Evolutionary conservation across 1,140 invertebrate genomes (phyloP).

Genomic region (Eriocheir sinensis): DNA sequence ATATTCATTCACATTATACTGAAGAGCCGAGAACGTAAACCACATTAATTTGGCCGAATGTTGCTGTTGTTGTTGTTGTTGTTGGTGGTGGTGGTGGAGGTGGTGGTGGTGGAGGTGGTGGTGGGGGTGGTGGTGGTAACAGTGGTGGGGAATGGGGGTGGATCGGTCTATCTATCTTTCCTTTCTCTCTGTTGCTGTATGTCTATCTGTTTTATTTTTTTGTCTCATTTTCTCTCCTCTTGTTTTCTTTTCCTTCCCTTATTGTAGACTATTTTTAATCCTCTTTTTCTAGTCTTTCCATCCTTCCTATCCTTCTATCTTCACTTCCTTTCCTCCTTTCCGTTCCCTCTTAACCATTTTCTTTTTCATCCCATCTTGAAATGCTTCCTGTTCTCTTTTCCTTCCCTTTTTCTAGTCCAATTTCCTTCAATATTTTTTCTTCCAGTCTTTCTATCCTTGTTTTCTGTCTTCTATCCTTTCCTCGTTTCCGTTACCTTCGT

Average conservation of each 20-base stretch:
- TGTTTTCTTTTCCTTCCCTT: too few relatives aligned
- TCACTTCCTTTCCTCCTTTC: conserved; percentile 8
- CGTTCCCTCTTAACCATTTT: not conserved
- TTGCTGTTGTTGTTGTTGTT: not conserved
- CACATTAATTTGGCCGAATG: not conserved
- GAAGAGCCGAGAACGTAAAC: not conserved
- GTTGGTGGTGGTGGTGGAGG: not conserved
- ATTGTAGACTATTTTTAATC: too few relatives aligned
- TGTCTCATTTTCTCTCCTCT: not conserved
- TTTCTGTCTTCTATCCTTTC: not conserved
- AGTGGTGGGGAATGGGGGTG: too few relatives aligned
- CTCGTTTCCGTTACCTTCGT: not conserved
- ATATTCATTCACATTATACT: conserved; percentile 18
- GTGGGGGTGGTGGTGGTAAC: too few relatives aligned
- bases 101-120: too few relatives aligned
- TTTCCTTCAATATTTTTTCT: not conserved
- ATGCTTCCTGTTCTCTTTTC: not conserved
- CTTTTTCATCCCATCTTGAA: not conserved
- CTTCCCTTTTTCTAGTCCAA: not conserved
- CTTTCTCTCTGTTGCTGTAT: not conserved
- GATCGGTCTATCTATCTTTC: too few relatives aligned
- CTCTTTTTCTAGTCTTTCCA: not conserved
- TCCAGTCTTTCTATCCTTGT: not conserved
- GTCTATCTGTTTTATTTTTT: not conserved
- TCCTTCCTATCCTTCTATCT: conserved; percentile 33